Conservation (phyloP, 1,140 invertebrate genomes). For the Anadara kagoshimensis region DNA sequence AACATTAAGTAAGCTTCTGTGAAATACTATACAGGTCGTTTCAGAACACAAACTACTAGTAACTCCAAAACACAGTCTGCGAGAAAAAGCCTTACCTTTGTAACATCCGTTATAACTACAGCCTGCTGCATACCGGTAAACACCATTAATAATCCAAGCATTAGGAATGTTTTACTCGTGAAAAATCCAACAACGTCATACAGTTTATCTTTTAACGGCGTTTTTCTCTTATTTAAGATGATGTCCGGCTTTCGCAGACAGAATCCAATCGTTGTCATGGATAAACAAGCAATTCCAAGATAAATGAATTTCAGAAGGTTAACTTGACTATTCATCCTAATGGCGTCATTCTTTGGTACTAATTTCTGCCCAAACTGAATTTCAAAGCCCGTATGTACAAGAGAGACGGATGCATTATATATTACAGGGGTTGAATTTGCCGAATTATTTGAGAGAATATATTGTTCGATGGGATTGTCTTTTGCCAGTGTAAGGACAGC, state of each 20-base stretch:
- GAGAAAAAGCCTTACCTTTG: constrained; percentile 46
- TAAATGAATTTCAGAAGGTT: constrained; percentile 51
- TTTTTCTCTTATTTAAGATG: constrained; percentile 50
- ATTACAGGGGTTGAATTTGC: not conserved
- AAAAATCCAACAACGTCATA: constrained; percentile 45
- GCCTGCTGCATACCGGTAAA: constrained; percentile 59
- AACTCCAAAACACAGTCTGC: not conserved
- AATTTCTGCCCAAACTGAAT: constrained; percentile 14
- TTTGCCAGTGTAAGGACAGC: constrained; percentile 36
- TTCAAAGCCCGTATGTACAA: not conserved
- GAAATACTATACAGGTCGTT: too few species aligned
- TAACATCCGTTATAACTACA: constrained; percentile 54
- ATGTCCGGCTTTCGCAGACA: constrained; percentile 57
- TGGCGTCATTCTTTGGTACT: not conserved
- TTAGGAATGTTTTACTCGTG: constrained; percentile 40
- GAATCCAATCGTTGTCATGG: constrained; percentile 48
- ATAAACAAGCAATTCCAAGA: constrained; percentile 42
- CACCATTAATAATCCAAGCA: constrained; percentile 49
- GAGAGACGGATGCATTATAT: not conserved
- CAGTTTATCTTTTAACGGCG: constrained; percentile 41
- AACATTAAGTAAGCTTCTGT: too few species aligned
- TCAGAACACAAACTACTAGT: too few species aligned
- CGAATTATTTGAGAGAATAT: not conserved
- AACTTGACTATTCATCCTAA: constrained; percentile 30
- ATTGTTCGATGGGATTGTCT: constrained; percentile 8